Conservation (phyloP, 2,888 invertebrate genomes). For the Callosobruchus maculatus region DNA sequence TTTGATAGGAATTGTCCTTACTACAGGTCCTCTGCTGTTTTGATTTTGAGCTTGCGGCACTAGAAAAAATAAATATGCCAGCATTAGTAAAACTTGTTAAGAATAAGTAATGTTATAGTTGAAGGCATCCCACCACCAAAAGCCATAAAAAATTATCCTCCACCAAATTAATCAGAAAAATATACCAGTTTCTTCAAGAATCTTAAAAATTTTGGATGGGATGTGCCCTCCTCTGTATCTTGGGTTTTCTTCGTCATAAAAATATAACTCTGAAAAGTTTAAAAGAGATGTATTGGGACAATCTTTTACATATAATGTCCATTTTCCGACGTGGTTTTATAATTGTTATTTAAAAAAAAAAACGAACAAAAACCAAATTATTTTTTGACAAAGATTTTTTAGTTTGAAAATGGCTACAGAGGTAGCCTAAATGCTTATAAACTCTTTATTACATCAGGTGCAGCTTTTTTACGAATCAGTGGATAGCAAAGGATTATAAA, state of each 20-base stretch:
- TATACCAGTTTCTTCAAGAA: conserved; percentile 54
- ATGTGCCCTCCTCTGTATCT: conserved; percentile 62
- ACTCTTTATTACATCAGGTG: no score
- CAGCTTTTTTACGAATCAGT: no score
- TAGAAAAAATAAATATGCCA: conserved; percentile 2
- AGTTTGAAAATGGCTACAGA: no score
- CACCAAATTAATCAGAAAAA: conserved; percentile 17
- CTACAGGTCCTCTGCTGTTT: conserved; percentile 37
- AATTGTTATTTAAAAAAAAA: no score
- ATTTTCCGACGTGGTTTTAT: no score
- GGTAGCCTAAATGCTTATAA: no score
- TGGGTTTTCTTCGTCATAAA: conserved; percentile 58
- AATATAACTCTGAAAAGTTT: conserved; percentile 49
- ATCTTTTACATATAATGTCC: no score
- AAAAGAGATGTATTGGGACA: background rate
- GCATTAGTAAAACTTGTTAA: background rate
- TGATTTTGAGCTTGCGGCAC: conserved; percentile 24
- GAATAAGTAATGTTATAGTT: background rate
- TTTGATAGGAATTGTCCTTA: conserved; percentile 64
- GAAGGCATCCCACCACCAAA: conserved; percentile 23
- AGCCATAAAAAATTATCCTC: background rate
- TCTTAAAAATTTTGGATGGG: conserved; percentile 66
- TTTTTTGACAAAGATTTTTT: no score
- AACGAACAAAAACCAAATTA: no score
- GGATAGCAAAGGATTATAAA: no score